A percentile compares a stretch with the other conserved stretches of the same genome.
These are phyloP conservation scores for Phalera bucephala DNA, from an alignment of 2,888 invertebrate genomes.

Conservation along the genomic window DNA sequence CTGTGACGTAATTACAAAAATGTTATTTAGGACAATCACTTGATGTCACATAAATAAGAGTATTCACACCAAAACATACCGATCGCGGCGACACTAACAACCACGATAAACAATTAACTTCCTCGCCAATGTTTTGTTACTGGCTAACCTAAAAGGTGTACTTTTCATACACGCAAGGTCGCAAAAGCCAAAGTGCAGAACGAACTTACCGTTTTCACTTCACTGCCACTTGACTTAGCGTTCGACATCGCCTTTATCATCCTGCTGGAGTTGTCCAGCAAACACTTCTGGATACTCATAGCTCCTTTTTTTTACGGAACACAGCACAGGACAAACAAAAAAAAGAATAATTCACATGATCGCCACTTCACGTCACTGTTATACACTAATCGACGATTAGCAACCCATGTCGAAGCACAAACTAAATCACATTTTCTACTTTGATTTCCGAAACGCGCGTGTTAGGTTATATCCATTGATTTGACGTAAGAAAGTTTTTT, in stretches of 20 bases:
- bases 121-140: not conserved
- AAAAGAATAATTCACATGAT: conserved; percentile 68
- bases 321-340: too few relatives aligned
- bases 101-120: not conserved
- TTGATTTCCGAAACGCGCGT: conserved; percentile 47
- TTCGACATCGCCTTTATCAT: conserved; percentile 81
- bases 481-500: conserved; percentile 79
- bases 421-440: conserved; percentile 65
- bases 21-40: not conserved
- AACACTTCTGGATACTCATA: conserved; percentile 81
- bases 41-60: too few relatives aligned
- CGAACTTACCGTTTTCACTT: conserved; percentile 71
- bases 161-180: conserved; percentile 32
- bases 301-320: conserved; percentile 51
- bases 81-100: not conserved
- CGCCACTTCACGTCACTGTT: conserved; percentile 54
- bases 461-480: conserved; percentile 83
- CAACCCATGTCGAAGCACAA: conserved; percentile 49
- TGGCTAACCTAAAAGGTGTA: conserved; percentile 8
- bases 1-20: not conserved
- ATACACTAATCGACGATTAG: conserved; percentile 37
- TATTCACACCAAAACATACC: not conserved
- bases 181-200: conserved; percentile 20
- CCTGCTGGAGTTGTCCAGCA: conserved; percentile 79
- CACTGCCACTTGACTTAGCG: conserved; percentile 65